These are phyloP conservation scores for Drosophila yakuba DNA, from an alignment of 1,140 invertebrate species.

Conservation along the genomic window DNA sequence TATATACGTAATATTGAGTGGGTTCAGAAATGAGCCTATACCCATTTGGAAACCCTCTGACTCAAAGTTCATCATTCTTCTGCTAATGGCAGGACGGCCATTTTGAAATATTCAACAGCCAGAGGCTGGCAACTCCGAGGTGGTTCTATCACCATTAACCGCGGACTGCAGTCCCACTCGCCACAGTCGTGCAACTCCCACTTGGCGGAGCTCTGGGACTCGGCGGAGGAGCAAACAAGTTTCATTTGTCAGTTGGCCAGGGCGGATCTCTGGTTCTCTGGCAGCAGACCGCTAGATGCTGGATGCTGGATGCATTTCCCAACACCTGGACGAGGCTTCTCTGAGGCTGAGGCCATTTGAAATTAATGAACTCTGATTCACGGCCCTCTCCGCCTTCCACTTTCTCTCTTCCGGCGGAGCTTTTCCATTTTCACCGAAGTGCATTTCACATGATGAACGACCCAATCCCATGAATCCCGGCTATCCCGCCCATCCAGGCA, in stretches of 20 bases:
- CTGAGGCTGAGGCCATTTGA: conserved; percentile 55
- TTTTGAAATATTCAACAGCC: conserved; percentile 55
- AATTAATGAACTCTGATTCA: conserved; percentile 78
- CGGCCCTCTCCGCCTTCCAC: conserved; percentile 3
- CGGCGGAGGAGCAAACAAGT: conserved; percentile 43
- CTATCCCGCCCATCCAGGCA: conserved; percentile 1
- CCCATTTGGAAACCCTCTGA: conserved; percentile 4
- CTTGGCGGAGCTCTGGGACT: conserved; percentile 42
- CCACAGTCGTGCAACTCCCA: conserved; percentile 34
- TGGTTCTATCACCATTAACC: conserved; percentile 46
- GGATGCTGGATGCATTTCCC: conserved; percentile 33
- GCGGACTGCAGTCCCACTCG: conserved; percentile 24
- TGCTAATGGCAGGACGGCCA: conserved; percentile 43
- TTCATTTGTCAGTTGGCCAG: conserved; percentile 54
- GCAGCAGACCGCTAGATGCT: conserved; percentile 25
- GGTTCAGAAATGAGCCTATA: background rate
- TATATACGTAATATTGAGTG: background rate
- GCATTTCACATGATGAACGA: conserved; percentile 75
- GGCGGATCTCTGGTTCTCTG: conserved; percentile 37
- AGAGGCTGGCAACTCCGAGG: conserved; percentile 25
- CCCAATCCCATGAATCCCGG: background rate
- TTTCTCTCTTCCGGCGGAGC: conserved; percentile 14
- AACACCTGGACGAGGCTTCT: conserved; percentile 46
- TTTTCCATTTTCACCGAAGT: conserved; percentile 71
- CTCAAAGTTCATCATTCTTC: conserved; percentile 46